Percentiles rank a stretch among this genome's conserved stretches.
Conservation (phyloP, 2,797 vertebrate species). For the Menidia menidia region DNA sequence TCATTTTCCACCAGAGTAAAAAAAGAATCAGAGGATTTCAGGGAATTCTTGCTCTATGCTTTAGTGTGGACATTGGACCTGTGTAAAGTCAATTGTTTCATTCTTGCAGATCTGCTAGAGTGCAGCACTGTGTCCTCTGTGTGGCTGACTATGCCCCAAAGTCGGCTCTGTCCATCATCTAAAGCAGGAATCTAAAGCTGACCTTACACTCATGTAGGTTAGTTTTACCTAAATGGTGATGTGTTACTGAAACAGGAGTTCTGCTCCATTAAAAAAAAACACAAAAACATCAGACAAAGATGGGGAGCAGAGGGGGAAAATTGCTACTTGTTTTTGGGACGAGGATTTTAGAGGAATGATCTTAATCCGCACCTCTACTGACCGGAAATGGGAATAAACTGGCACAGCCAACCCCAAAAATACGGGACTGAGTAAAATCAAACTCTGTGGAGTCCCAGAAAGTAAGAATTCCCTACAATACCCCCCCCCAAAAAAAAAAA, state of each 20-base stretch:
- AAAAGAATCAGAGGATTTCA: conserved; percentile 2
- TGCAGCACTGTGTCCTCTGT: not conserved
- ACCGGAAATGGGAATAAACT: not conserved
- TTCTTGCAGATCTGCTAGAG: not conserved
- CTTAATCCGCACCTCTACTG: not conserved
- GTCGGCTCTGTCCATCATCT: too few relatives aligned
- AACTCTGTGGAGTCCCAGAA: not conserved
- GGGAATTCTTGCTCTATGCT: not conserved
- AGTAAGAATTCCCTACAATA: not conserved
- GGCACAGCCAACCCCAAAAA: not conserved
- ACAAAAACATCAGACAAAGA: not conserved
- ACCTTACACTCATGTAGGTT: too few relatives aligned
- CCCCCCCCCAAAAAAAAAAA: not conserved
- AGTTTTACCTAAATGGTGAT: too few relatives aligned
- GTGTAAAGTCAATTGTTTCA: not conserved
- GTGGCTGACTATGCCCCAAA: too few relatives aligned
- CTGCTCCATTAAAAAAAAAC: not conserved
- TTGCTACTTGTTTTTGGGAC: not conserved
- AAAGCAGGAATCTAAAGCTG: too few relatives aligned
- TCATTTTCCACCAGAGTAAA: conserved; percentile 22
- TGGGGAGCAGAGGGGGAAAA: not conserved
- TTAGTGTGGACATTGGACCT: not conserved
- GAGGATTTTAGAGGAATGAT: not conserved
- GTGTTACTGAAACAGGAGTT: too few relatives aligned
- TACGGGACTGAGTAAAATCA: not conserved